Conservation (phyloP, 2,888 invertebrate genomes). For the Macropis europaea region DNA sequence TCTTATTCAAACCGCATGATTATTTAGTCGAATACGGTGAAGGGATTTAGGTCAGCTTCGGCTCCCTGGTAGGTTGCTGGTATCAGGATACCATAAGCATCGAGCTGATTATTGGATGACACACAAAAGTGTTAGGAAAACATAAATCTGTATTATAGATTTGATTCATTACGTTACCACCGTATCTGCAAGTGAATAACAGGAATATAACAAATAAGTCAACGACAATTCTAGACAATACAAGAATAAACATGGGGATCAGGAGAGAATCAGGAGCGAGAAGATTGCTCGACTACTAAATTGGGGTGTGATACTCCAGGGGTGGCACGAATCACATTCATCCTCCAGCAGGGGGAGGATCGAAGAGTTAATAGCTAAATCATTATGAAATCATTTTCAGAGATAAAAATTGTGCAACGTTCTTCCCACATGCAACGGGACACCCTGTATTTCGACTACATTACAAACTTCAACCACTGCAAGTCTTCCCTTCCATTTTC, state of each 20-base stretch:
- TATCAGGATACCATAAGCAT: conserved; percentile 72
- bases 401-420: conserved; percentile 28
- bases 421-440: too few species aligned
- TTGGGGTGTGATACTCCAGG: conserved; percentile 68
- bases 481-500: too few species aligned
- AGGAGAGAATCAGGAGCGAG: conserved; percentile 67
- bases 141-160: conserved; percentile 68
- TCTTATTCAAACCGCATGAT: too few species aligned
- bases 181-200: not conserved
- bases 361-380: conserved; percentile 62
- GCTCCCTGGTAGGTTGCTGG: conserved; percentile 65
- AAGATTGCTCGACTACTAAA: conserved; percentile 67
- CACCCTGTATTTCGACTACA: too few species aligned
- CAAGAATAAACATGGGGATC: conserved; percentile 78
- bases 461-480: too few species aligned
- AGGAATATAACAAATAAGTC: not conserved
- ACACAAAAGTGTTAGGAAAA: conserved; percentile 79
- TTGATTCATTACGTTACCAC: not conserved
- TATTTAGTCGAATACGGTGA: not conserved
- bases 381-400: conserved; percentile 26
- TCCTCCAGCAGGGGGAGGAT: conserved; percentile 71
- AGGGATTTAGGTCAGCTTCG: conserved; percentile 58
- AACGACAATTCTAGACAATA: conserved; percentile 71
- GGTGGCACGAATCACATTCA: conserved; percentile 65
- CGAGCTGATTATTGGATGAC: conserved; percentile 76